A percentile compares a stretch with the other conserved stretches of the same genome.
Evolutionary conservation across 1,140 invertebrate species (phyloP).

Genomic region (Doryteuthis pealeii): DNA sequence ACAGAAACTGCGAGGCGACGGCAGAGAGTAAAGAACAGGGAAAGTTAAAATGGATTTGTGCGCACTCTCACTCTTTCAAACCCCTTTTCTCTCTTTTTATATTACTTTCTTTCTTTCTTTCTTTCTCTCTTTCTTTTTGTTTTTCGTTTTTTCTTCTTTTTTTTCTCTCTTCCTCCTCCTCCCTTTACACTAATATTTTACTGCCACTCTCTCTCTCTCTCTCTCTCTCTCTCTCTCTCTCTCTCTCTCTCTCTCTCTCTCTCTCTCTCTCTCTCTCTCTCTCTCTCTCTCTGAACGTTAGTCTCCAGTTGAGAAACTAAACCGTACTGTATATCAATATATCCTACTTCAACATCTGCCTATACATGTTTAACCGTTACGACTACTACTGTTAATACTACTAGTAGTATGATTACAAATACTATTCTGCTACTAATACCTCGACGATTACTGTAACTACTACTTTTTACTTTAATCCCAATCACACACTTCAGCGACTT

Average conservation of each 20-base stretch:
- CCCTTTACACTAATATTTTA: background rate
- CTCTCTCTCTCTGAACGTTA: constrained; percentile 12
- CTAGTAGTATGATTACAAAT: background rate
- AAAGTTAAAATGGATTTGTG: no score
- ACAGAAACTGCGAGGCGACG: no score
- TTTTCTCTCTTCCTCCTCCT: background rate
- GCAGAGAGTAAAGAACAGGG: no score
- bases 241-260: constrained; percentile 12
- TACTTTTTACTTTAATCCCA: no score
- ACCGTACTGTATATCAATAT: no score
- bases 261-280: constrained; percentile 19
- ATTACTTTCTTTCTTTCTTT: background rate
- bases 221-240: constrained; percentile 11
- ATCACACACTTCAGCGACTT: no score
- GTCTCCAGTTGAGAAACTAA: background rate
- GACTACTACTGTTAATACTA: background rate
- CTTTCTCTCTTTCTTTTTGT: background rate
- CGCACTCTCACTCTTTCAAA: background rate
- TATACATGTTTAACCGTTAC: background rate
- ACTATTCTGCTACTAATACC: no score
- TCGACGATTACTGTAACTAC: no score
- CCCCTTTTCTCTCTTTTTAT: background rate
- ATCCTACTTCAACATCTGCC: no score
- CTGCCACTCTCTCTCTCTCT: constrained; percentile 16
- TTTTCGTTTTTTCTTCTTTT: constrained; percentile 2